Conservation (phyloP, 2,113 vertebrate genomes). For the Chionodraco myersi region DNA sequence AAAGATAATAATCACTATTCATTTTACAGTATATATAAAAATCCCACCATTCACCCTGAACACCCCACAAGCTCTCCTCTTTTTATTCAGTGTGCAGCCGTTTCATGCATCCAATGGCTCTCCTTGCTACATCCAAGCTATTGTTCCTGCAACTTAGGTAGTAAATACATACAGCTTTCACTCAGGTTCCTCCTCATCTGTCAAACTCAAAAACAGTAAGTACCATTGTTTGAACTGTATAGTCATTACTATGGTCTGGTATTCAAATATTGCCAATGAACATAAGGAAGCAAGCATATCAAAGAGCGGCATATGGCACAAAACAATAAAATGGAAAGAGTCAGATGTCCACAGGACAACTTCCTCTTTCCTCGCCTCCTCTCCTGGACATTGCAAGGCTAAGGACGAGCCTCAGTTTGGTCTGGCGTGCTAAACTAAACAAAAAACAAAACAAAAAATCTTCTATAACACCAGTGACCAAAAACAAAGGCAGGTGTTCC, state of each 20-base stretch:
- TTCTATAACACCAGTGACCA: conserved; percentile 46
- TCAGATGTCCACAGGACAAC: conserved; percentile 74
- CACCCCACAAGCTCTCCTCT: not conserved
- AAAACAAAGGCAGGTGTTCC: conserved; percentile 66
- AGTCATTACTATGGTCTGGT: conserved; percentile 81
- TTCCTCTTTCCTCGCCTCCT: conserved; percentile 62
- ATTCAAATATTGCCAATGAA: conserved; percentile 84
- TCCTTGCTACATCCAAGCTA: not conserved
- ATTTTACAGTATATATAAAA: conserved; percentile 31
- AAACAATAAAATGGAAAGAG: conserved; percentile 68
- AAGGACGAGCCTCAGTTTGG: conserved; percentile 75
- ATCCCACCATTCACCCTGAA: conserved; percentile 9
- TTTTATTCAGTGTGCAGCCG: conserved; percentile 13
- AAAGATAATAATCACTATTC: conserved; percentile 29
- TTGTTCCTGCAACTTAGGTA: not conserved
- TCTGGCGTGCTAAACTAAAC: conserved; percentile 64
- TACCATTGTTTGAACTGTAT: conserved; percentile 94
- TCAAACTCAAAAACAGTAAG: conserved; percentile 58
- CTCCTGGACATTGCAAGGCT: conserved; percentile 72
- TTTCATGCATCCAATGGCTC: not conserved
- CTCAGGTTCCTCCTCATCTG: not conserved
- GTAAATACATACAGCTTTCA: conserved; percentile 22
- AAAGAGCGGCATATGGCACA: conserved; percentile 77
- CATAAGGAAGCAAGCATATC: conserved; percentile 65
- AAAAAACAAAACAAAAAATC: conserved; percentile 16